Evolutionary conservation across 1,140 invertebrate species (phyloP).

Genomic region (Neotoxoptera formosana): DNA sequence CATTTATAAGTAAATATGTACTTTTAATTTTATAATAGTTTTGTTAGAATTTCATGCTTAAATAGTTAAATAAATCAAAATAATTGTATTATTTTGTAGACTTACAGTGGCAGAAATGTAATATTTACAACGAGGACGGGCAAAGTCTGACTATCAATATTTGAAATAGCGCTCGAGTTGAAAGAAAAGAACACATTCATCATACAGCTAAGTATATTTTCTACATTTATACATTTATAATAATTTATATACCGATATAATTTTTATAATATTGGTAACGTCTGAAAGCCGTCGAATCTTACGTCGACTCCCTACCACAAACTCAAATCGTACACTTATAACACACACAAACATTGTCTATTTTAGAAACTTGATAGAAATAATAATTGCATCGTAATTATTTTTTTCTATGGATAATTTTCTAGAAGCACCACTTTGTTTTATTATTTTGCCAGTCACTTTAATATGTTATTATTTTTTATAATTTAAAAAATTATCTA

Average conservation of each 20-base stretch:
- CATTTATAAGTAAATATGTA: background rate
- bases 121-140: background rate
- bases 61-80: conserved; percentile 9
- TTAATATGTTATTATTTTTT: too few species aligned
- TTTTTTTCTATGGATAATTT: too few species aligned
- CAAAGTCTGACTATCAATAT: background rate
- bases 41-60: background rate
- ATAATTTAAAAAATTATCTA: too few species aligned
- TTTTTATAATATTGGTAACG: background rate
- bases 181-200: conserved; percentile 5
- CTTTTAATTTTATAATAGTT: background rate
- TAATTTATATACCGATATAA: background rate
- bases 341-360: background rate
- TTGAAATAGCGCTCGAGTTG: background rate
- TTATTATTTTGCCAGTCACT: too few species aligned
- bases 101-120: background rate
- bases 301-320: background rate
- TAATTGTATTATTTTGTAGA: background rate
- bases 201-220: background rate
- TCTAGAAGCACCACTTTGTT: too few species aligned
- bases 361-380: too few species aligned
- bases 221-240: background rate
- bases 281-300: too few species aligned
- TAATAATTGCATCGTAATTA: too few species aligned
- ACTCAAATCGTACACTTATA: background rate